Evolutionary conservation across 2,888 invertebrate genomes (phyloP), one percentile per base, ranked within the genome.

Genomic region (Euzophera pinguis): DNA sequence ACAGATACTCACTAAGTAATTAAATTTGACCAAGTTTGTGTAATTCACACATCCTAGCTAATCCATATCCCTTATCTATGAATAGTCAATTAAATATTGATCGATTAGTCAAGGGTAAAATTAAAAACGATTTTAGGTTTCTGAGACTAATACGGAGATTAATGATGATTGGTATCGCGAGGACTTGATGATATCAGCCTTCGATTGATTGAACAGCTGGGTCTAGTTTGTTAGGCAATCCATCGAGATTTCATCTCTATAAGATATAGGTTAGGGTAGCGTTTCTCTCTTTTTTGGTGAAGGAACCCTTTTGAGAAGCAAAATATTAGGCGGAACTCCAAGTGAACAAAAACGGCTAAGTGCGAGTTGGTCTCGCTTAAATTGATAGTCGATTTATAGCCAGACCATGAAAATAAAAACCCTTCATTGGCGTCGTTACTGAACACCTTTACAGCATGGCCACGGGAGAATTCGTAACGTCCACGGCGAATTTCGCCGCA

Each of bases 161-260:
- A 38, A 6, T 13, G 4, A 38, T 38, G 35, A 35, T 35, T 35
- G 13, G 38, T 13, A 7, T 12, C 13, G 13, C 13, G 8, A 13
- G 38, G 38, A 38, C 22, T 13, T 13, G 27, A 43, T 27, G 27
- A 43, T 43, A 27, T 43, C 8, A 27, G 4, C 1, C 27, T 22
- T 39, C 7, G 8, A 39, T 7, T 16, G 14, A 16, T 14, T 38
- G 8, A 38, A 10, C 7, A 38, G 38, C 17, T 10, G 12, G 6
- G 22, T 43, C 42, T 41, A 10, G 42, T 27, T 27, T 43, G 22
- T 43, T 8, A 43, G n/a, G 42, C 42, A n/a, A 43, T 27, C 27
- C 47, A 47, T 45, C 35, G 35, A 17, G 27, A 42, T 43, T 12
- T 16, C 22, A 22, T 47, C 47, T 35, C 38, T 47, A 39, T 27